Base-by-base conservation (phyloP, 2,113 vertebrate genomes). In the Psilopsiagon aymara region DNA sequence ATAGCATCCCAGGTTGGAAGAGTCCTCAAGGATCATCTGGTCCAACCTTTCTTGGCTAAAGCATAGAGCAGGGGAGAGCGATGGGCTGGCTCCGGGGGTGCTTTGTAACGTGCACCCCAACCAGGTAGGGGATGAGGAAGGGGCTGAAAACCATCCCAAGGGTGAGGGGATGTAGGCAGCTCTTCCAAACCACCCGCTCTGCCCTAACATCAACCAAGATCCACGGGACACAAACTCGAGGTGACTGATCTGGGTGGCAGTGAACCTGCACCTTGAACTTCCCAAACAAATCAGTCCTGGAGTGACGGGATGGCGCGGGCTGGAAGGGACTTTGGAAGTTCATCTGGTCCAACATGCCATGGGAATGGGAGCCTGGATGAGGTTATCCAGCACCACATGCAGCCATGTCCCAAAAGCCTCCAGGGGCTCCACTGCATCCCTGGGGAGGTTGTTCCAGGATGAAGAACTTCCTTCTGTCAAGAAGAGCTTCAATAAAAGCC, bases 161-260 rank as follows among this genome's bases (percentile, higher is more conserved):
- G 47, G 25, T 12, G n/a, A 44, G 47, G 39, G 41, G 82, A 37
- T 27, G n/a, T 46, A n/a, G 59, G 55, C 35, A 49, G 59, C 47
- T 8, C 2, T 8, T 52, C 19, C 5, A 2, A 83, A 19, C 7
- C 31, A 19, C 31, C 21, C 2, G 4, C 47, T 17, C 31, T 23
- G 6, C 25, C 19, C 33, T 31, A n/a, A 75, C 28, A 43, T n/a
- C 35, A 15, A 69, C 66, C 47, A 28, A 17, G 29, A 5, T 3
- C 21, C 12, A 11, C 1, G 1, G 28, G 75, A 20, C 49, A 63
- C 1, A 2, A 64, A 31, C 11, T 39, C 43, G 8, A 1, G 0
- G 3, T 11, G 17, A 25, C 24, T 44, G 55, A 3, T 27, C 35
- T 8, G 12, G 18, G 18, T n/a, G 55, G 12, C 27, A 20, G 25